phyloP scores from a whole-genome alignment of 35 echinoderm and acorn worm genomes.

The Hemicentrotus pulcherrimus region DNA sequence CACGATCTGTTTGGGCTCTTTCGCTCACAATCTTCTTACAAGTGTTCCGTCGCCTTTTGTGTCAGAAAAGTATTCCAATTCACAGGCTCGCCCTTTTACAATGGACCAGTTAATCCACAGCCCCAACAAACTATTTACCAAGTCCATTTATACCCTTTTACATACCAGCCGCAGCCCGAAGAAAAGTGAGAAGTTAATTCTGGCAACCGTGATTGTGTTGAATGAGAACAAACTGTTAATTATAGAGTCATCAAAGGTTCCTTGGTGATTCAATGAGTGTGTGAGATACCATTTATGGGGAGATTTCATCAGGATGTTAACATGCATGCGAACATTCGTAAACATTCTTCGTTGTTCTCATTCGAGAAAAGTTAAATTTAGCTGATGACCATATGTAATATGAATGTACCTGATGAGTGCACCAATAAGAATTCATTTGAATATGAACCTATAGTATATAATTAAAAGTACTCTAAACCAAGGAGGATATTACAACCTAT shows the following conservation, averaged over 20 bases:
- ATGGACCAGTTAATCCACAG: background rate
- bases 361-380: too few species aligned
- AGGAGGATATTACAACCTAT: too few species aligned
- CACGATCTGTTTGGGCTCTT: background rate
- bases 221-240: background rate
- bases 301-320: background rate
- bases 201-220: background rate
- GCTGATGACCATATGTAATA: too few species aligned
- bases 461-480: too few species aligned
- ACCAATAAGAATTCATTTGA: too few species aligned
- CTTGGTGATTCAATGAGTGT: background rate
- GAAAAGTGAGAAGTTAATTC: conserved; percentile 12
- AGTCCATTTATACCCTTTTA: background rate
- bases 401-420: too few species aligned
- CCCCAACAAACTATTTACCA: background rate
- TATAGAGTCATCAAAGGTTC: background rate
- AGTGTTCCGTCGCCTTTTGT: background rate
- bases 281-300: background rate
- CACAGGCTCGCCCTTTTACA: background rate
- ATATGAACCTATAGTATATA: too few species aligned
- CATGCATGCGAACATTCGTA: background rate
- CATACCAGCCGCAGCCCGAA: background rate
- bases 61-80: background rate
- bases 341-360: background rate
- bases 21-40: background rate